A percentile compares a stretch with the other conserved stretches of the same genome.
Evolutionary conservation across 2,113 vertebrate species (phyloP).

Genomic region (Todiramphus chloris): DNA sequence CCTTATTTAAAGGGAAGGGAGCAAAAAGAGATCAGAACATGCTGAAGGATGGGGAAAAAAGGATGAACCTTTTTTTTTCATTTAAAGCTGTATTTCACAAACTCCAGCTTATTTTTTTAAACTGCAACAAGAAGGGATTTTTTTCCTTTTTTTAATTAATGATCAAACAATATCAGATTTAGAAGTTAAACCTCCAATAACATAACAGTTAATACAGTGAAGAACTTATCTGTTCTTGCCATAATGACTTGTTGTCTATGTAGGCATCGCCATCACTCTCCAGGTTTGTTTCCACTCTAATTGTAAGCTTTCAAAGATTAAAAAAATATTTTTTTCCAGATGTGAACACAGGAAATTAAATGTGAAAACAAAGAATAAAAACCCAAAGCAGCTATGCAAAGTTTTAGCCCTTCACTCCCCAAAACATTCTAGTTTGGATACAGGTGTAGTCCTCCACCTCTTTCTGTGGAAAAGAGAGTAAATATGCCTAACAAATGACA

Average conservation of each 20-base stretch:
- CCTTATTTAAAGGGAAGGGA: not conserved
- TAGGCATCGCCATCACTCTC: not conserved
- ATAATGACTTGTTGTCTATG: not conserved
- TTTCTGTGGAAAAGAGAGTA: not conserved
- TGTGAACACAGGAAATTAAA: not conserved
- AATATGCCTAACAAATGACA: not conserved
- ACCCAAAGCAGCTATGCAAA: not conserved
- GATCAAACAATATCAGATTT: not conserved
- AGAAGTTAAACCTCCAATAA: not conserved
- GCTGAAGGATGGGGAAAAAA: too few species aligned
- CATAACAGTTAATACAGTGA: fast-evolving
- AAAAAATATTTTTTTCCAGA: not conserved
- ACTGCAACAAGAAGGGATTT: not conserved
- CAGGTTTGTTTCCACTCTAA: not conserved
- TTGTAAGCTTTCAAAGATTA: not conserved
- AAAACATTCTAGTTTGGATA: not conserved
- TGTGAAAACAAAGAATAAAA: not conserved
- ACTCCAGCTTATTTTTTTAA: not conserved
- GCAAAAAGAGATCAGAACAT: not conserved
- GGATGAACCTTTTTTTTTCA: too few species aligned
- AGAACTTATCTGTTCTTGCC: not conserved
- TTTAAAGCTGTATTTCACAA: not conserved
- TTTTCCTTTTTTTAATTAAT: not conserved
- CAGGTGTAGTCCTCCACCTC: fast-evolving
- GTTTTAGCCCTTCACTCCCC: not conserved